Base-by-base conservation (phyloP, 2,797 vertebrate genomes). In the Lutjanus argentimaculatus region DNA sequence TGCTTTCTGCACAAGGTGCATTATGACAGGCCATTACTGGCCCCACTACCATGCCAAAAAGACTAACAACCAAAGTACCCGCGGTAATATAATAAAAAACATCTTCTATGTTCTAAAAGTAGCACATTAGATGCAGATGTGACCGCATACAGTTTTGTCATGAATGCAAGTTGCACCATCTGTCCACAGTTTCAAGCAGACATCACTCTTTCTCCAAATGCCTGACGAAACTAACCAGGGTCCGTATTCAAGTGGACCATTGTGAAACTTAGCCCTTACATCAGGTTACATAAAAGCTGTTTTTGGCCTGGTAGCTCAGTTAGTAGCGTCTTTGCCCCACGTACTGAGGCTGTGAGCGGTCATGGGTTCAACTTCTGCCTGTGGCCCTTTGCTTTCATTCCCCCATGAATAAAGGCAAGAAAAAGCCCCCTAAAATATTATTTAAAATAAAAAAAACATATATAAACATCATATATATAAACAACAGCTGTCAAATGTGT, bases 391-490 rank as follows among this genome's bases (percentile, higher is more conserved):
- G 30, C 30, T 36, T 4, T 36, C 30, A 36, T 4, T 36, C 30
- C 30, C 6, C 30, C 30, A 36, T 6, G 6, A 36, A 36, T 36
- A 36, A 36, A 36, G 30, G 30, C 30, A 36, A 4, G 30, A 6
- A 36, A 36, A 36, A 36, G 30, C 30, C 30, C 30, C 30, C 30
- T 3, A 36, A 36, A 36, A 36, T 36, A 36, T 36, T 36, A 36
- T 36, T 36, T 36, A 36, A 36, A 36, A 36, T 36, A 36, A 36
- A 36, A 36, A 36, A n/a, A n/a, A n/a, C n/a, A 36, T 36, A 25
- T 25, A 25, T 36, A 66, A 80, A 25, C 3, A 3, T n/a, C n/a
- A n/a, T n/a, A 36, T 36, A 25, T 25, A 25, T 36, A 66, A 80
- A 25, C 3, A 3, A 25, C 25, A 45, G 21, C 30, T 46, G 25